Base-by-base conservation (phyloP, 2,888 invertebrate genomes). In the Macropis europaea region DNA sequence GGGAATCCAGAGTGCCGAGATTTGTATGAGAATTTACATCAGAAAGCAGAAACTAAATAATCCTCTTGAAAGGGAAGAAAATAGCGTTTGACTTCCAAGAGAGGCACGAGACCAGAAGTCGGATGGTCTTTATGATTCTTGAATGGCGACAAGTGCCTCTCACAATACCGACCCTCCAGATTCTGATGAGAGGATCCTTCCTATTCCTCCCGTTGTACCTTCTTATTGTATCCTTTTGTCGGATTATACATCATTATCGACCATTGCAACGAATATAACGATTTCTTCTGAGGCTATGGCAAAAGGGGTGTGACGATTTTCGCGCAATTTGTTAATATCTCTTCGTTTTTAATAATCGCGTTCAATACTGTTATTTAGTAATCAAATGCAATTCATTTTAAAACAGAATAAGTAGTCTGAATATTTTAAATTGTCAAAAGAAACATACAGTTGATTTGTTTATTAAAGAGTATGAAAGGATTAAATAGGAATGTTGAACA, bases 91-190 rank as follows among this genome's bases (percentile, higher is more conserved):
- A 15, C 53, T 48, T 42, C 15, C 38, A 45, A 28, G 19, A 30
- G 19, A 34, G 73, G 32, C 59, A 69, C 22, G 45, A 59, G 43
- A 42, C 64, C 42, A 32, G 30, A 30, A 63, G 32, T 60, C 47
- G 24, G 59, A 50, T 48, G 60, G 53, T 22, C 66, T 59, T 76
- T 64, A 48, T 54, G 67, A 63, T 60, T 67, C 47, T 71, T 64
- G 64, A 76, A 74, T 74, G 48, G 60, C 63, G 71, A 76, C 75
- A 74, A 68, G 67, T 76, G 75, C 63, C 54, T 63, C 48, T 53
- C 42, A 74, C 74, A 68, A 69, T 69, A 36, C 34, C 17, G 42
- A 50, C 45, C 61, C 61, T 45, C 30, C 15, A 13, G 15, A 59
- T 26, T 26, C 28, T 34, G 17, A 22, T n/a, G 32, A 38, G 34